Evolutionary conservation across 2,888 invertebrate species (phyloP).

Genomic region (Zonitis immaculata): DNA sequence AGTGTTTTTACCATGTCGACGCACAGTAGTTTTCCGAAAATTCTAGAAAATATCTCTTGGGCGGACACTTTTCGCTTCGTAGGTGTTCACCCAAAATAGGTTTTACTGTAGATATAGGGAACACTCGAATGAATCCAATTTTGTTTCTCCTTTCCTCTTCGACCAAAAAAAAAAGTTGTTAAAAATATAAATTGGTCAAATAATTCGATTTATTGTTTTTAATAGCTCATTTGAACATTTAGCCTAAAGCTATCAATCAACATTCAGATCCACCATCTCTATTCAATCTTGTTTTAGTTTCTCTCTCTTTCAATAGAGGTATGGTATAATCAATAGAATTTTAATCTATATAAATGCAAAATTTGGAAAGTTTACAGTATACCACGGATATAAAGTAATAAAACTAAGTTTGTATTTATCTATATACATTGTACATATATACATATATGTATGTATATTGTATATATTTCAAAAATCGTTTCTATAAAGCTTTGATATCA

Average conservation of each 20-base stretch:
- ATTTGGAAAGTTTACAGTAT: slow-evolving; percentile 11
- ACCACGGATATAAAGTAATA: background rate
- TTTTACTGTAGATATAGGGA: too few relatives aligned
- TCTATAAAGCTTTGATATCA: background rate
- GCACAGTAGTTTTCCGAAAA: too few relatives aligned
- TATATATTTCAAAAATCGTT: slow-evolving; percentile 7
- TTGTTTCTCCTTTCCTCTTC: background rate
- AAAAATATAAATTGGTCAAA: background rate
- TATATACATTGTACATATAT: too few relatives aligned
- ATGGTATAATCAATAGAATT: background rate
- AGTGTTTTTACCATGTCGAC: too few relatives aligned
- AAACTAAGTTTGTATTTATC: slow-evolving; percentile 3
- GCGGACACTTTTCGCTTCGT: too few relatives aligned
- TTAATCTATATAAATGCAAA: slow-evolving; percentile 10
- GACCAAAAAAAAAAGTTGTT: background rate
- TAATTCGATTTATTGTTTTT: background rate
- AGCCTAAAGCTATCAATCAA: background rate
- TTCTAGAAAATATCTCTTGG: too few relatives aligned
- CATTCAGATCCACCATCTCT: background rate
- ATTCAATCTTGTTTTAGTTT: too few relatives aligned
- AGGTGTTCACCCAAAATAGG: too few relatives aligned
- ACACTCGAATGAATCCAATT: background rate
- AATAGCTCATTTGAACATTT: background rate
- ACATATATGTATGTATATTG: too few relatives aligned
- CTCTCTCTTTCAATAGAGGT: background rate